phyloP scores from a whole-genome alignment of 92 coral and sea anemone genomes.

The Heliopora coerulea region DNA sequence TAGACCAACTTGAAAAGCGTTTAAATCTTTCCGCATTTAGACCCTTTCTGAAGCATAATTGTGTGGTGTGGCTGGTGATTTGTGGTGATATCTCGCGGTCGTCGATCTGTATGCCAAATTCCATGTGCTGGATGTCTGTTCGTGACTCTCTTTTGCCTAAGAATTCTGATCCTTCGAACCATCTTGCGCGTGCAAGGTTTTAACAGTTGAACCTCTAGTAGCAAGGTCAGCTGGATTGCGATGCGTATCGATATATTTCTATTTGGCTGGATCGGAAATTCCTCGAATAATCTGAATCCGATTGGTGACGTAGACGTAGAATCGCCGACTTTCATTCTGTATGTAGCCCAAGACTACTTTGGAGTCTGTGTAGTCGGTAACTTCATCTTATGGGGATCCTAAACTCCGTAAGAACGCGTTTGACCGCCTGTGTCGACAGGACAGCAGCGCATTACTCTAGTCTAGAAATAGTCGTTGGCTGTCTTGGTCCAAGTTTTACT shows the following conservation, averaged over 20 bases:
- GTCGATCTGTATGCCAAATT: constrained; percentile 9
- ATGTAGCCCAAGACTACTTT: constrained; percentile 47
- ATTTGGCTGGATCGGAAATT: constrained; percentile 38
- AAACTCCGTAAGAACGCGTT: constrained; percentile 9
- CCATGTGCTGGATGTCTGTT: neutral
- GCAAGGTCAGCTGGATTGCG: constrained; percentile 49
- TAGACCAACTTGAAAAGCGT: constrained; percentile 31
- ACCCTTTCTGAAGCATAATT: too few species aligned
- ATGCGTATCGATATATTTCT: constrained; percentile 35
- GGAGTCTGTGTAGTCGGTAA: constrained; percentile 47
- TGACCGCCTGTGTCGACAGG: constrained; percentile 30
- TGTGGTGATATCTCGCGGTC: constrained; percentile 50
- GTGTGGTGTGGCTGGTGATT: neutral
- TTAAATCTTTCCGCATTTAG: neutral
- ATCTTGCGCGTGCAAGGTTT: constrained; percentile 7
- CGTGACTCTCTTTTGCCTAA: neutral
- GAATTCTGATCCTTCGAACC: constrained; percentile 20
- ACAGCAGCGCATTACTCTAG: constrained; percentile 53
- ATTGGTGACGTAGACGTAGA: constrained; percentile 48
- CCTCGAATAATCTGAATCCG: constrained; percentile 34
- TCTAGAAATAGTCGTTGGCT: constrained; percentile 43
- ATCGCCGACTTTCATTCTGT: constrained; percentile 31
- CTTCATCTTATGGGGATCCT: constrained; percentile 20
- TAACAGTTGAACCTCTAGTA: constrained; percentile 19
- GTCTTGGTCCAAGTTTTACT: constrained; percentile 32